Evolutionary conservation across 2,113 vertebrate genomes (phyloP).

Genomic region (Halichoerus grypus): DNA sequence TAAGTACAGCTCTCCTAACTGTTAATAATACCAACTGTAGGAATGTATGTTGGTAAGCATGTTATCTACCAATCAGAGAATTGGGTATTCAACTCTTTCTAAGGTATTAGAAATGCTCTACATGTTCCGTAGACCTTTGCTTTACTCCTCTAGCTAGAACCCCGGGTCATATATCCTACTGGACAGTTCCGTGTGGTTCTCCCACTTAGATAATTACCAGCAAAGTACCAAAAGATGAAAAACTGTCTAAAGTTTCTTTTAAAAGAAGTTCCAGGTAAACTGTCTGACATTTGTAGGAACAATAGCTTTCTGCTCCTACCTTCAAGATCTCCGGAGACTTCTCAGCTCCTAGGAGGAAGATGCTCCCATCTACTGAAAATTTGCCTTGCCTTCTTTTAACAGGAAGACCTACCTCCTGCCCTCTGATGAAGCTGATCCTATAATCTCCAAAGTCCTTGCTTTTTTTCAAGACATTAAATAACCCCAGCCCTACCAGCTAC

Average conservation of each 20-base stretch:
- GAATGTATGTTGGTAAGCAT: not conserved
- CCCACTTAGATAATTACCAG: not conserved
- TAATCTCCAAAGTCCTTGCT: not conserved
- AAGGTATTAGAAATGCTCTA: not conserved
- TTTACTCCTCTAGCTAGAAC: not conserved
- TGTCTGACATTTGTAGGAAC: not conserved
- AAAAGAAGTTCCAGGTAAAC: not conserved
- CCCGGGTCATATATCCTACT: not conserved
- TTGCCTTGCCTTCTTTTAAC: not conserved
- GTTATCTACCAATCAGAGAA: not conserved
- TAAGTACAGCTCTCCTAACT: not conserved
- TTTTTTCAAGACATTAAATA: not conserved
- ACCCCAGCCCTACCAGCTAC: not conserved
- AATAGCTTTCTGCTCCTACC: not conserved
- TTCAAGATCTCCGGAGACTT: not conserved
- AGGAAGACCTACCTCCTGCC: not conserved
- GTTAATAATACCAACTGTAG: not conserved
- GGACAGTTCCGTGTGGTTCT: not conserved
- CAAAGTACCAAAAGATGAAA: not conserved
- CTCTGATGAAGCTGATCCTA: not conserved
- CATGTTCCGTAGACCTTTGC: not conserved
- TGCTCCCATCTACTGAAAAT: not conserved
- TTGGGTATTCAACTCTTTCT: not conserved
- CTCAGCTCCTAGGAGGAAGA: not conserved
- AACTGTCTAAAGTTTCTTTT: not conserved